Base-by-base conservation (phyloP, 2,888 invertebrate genomes). In the Amphiduros pacificus region DNA sequence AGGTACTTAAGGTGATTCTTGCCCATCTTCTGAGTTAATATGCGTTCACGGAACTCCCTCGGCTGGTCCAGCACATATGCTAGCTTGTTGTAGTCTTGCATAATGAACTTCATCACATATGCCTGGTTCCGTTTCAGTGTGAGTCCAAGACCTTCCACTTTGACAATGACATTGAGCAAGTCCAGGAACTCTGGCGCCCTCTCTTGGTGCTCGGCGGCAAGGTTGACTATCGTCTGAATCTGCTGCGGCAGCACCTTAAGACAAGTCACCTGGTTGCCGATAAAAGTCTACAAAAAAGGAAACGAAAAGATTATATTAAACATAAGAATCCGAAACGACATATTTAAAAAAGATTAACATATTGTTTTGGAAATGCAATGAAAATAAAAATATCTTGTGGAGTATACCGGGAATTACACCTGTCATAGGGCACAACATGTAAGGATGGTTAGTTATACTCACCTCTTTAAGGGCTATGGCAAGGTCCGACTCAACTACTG, bases 81-180 rank as follows among this genome's bases (percentile, higher is more conserved):
- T 50, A 77, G 60, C 40, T 71, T 73, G 56, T 69, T 66, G 61
- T 73, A 73, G 59, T 76, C 70, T 52, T 74, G 73, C 73, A 76
- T 73, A 48, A 75, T 69, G 55, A 71, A 74, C 62, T 76, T 76
- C 68, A 75, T 73, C 40, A 75, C 76, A 51, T 76, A 67, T 2
- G 68, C 71, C 65, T 75, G 75, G 64, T 75, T 75, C 11, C 75
- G 55, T 60, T 75, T 75, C 60, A 76, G 59, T 9, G 75, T 72
- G 59, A 76, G 50, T 6, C 66, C 72, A 40, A 70, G 65, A 6
- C 69, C 73, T 48, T 73, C 73, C 48, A 63, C 60, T 61, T 73
- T 74, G 26, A 73, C 72, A n/a, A 74, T 69, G 41, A 63, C 67
- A 49, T 68, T 69, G 51, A 73, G 63, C 11, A 74, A 65, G 58